Evolutionary conservation across 1,140 invertebrate genomes (phyloP), one percentile per base, ranked within the genome.

Genomic region (Streblospio benedicti): DNA sequence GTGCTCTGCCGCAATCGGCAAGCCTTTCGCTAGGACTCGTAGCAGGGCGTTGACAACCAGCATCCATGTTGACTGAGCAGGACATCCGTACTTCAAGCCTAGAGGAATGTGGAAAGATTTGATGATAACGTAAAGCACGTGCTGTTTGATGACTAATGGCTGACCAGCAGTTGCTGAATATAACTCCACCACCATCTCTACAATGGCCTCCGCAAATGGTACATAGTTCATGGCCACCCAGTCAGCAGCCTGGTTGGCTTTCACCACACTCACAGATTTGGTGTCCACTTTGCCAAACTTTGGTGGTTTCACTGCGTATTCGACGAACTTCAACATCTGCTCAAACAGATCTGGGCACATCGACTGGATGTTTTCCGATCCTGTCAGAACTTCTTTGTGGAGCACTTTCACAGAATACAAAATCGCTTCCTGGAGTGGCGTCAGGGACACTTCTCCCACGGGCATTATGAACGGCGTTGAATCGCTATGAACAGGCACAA

Each of bases 201-300:
- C 79, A 14, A 89, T 85, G 73, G 87, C 86, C 71, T 92, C 89
- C 63, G 90, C 89, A 78, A 92, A 93, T 45, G 89, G 88, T 65
- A 91, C 87, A 72, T 88, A 91, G 75, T 90, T 90, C 84, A 89
- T 86, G 41, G 84, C 85, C n/a, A 89, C 81, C 83, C 86, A 88
- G 67, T 90, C 88, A 60, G 83, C 79, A 5, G 43, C 53, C 33
- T 33, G 30, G 1, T 20, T 44, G 12, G 18, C 33, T 56, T 35
- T 38, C n/a, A 43, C 32, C 16, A 38, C 53, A 6, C 18, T 23
- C 20, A 56, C 30, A 38, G 53, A 56, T 31, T 56, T 74, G 4
- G 71, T 68, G 50, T 76, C 74, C 23, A 76, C 59, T 75, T 84
- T 83, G 50, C 81, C 81, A 74, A 82, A 85, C 30, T 80, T 81